phyloP scores from a whole-genome alignment of 37 sponge, comb jelly and placozoan species.

The Cliona cf. orientalis region DNA sequence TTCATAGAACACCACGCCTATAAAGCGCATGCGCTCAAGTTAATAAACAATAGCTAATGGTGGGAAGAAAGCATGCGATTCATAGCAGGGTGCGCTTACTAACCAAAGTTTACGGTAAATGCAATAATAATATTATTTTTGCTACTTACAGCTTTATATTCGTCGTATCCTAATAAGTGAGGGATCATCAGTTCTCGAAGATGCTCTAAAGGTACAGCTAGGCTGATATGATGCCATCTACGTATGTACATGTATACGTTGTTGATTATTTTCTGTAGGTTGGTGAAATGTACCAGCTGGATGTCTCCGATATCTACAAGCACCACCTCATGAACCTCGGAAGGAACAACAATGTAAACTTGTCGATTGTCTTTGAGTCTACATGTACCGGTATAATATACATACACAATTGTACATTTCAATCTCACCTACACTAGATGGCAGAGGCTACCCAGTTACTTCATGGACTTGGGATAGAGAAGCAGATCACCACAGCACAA shows the following conservation, averaged over 20 bases:
- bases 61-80: neutral
- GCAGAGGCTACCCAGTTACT: constrained; percentile 3
- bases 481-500: neutral
- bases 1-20: too few species aligned
- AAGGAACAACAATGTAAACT: constrained; percentile 18
- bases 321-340: constrained; percentile 17
- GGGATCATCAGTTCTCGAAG: constrained; percentile 5
- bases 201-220: constrained; percentile 42
- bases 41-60: neutral
- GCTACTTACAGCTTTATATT: constrained; percentile 31
- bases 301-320: constrained; percentile 33
- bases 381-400: neutral
- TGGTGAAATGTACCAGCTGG: constrained; percentile 48
- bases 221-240: neutral
- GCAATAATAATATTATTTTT: neutral
- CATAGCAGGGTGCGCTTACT: neutral
- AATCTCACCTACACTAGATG: neutral
- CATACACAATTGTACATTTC: neutral
- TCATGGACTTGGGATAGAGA: neutral
- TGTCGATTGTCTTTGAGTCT: neutral
- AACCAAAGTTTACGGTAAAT: neutral
- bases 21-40: neutral
- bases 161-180: constrained; percentile 11
- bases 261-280: constrained; percentile 9
- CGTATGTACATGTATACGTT: neutral